Evolutionary conservation across 2,113 vertebrate genomes (phyloP).

Genomic region (Pseudorasbora parva): DNA sequence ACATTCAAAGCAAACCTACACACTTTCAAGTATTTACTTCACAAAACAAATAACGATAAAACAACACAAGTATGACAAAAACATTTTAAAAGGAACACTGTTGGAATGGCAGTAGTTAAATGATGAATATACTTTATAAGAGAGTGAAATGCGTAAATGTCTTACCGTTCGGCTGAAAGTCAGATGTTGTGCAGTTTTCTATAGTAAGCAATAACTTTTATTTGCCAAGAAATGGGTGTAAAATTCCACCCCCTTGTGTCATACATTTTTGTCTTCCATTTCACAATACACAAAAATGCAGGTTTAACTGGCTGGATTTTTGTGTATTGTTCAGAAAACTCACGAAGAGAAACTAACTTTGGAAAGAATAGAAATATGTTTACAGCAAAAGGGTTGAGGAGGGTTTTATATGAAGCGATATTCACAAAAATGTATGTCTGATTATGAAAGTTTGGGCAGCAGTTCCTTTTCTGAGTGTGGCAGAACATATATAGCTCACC

Average conservation of each 20-base stretch:
- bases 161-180: not conserved
- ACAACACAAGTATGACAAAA: too few species aligned
- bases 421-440: not conserved
- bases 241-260: not conserved
- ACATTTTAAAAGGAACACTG: too few species aligned
- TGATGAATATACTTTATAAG: not conserved
- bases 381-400: not conserved
- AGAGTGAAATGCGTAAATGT: not conserved
- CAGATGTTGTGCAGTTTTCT: not conserved
- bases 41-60: too few species aligned
- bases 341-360: not conserved
- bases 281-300: not conserved
- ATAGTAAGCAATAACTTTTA: not conserved
- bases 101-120: not conserved
- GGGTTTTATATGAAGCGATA: not conserved
- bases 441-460: not conserved
- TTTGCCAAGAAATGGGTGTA: not conserved
- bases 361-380: not conserved
- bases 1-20: too few species aligned
- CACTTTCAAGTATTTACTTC: too few species aligned
- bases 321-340: not conserved
- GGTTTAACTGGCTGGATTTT: not conserved
- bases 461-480: too few species aligned
- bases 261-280: not conserved
- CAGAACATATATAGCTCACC: too few species aligned